Percentiles rank a stretch among this genome's conserved stretches.
These are phyloP conservation scores for Gasteruption jaculator DNA, from an alignment of 2,888 invertebrate genomes.

Conservation along the genomic window DNA sequence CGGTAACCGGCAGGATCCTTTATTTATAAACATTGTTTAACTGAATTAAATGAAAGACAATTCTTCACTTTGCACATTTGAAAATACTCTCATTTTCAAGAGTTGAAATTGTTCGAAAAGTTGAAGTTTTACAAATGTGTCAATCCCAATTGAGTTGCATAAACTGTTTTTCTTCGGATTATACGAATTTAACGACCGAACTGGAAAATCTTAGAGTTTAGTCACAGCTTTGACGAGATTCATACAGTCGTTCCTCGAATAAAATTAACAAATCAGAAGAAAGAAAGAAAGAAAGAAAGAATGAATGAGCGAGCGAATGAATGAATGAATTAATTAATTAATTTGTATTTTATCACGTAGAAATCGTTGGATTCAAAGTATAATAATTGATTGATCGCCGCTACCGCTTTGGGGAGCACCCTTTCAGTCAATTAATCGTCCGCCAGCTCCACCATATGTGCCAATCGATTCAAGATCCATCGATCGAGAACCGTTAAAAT, in stretches of 20 bases:
- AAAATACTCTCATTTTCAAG: too few relatives aligned
- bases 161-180: conserved; percentile 23
- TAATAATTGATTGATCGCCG: conserved; percentile 72
- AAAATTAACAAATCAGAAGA: conserved; percentile 29
- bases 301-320: too few relatives aligned
- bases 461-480: conserved; percentile 83
- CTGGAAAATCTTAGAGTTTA: conserved; percentile 29
- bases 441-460: conserved; percentile 63
- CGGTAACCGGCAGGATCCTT: too few relatives aligned
- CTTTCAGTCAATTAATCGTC: conserved; percentile 63
- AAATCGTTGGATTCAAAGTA: conserved; percentile 86
- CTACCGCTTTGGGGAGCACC: conserved; percentile 70
- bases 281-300: too few relatives aligned
- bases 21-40: too few relatives aligned
- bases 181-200: conserved; percentile 27
- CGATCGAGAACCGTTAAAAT: conserved; percentile 59
- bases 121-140: too few relatives aligned
- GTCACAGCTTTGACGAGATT: conserved; percentile 36
- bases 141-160: conserved; percentile 24
- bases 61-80: too few relatives aligned
- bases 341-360: conserved; percentile 71
- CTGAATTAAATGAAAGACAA: too few relatives aligned
- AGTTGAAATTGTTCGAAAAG: too few relatives aligned
- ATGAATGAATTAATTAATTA: too few relatives aligned
- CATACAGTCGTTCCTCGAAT: conserved; percentile 29